phyloP scores from a whole-genome alignment of 2,797 vertebrate species.

The Girardinus metallicus region DNA sequence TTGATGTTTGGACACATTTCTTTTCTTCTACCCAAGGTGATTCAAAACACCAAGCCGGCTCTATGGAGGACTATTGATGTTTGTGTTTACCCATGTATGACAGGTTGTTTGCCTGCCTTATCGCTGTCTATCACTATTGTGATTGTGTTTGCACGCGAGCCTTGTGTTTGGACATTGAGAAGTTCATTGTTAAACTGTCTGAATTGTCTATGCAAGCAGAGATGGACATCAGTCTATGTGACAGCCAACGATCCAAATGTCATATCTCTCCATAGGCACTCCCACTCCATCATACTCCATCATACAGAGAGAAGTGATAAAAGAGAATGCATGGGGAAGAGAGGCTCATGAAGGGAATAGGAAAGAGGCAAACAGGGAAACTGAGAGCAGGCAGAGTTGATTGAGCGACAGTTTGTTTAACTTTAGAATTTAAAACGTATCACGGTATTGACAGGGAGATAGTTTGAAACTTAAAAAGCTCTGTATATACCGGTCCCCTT shows the following conservation, averaged over 20 bases:
- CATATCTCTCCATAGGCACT: constrained; percentile 61
- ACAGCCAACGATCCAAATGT: constrained; percentile 75
- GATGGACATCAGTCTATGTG: constrained; percentile 74
- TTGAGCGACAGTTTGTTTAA: constrained; percentile 29
- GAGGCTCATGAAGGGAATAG: constrained; percentile 22
- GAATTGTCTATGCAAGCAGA: constrained; percentile 57
- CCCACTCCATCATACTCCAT: constrained; percentile 68
- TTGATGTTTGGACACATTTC: neutral
- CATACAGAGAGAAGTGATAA: constrained; percentile 27
- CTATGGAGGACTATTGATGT: constrained; percentile 29
- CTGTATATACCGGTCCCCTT: neutral
- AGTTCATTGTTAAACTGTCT: constrained; percentile 72
- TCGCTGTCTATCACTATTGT: constrained; percentile 34
- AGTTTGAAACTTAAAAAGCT: constrained; percentile 3
- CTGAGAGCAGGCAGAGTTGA: constrained; percentile 5
- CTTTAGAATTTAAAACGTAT: constrained; percentile 18
- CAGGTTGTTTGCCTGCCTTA: constrained; percentile 35
- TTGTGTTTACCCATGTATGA: constrained; percentile 35
- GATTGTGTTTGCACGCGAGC: constrained; percentile 20
- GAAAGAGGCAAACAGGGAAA: constrained; percentile 11
- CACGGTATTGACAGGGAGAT: neutral
- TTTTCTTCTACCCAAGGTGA: constrained; percentile 7
- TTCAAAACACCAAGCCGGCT: constrained; percentile 29
- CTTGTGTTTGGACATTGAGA: constrained; percentile 60
- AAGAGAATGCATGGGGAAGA: constrained; percentile 11